Conservation (phyloP, 2,797 vertebrate species). For the Clarias fuscus region DNA sequence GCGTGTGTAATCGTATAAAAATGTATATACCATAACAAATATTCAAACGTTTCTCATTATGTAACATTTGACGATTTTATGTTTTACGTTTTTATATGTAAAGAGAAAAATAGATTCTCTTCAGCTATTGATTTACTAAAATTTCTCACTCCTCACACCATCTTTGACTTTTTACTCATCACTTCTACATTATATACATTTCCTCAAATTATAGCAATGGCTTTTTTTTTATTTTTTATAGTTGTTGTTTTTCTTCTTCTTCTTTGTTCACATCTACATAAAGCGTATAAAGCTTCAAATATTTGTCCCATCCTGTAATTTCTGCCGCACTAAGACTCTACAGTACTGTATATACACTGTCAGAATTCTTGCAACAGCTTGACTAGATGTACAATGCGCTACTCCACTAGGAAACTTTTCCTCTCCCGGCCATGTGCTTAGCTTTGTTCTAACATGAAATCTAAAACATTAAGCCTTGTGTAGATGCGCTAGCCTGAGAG, state of each 20-base stretch:
- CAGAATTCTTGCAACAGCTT: not conserved
- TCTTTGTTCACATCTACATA: not conserved
- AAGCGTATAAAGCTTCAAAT: not conserved
- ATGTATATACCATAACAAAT: conserved; percentile 1
- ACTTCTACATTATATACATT: not conserved
- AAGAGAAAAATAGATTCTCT: not conserved
- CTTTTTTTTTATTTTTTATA: not conserved
- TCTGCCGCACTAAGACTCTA: not conserved
- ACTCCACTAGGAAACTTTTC: not conserved
- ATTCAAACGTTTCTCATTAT: conserved; percentile 5
- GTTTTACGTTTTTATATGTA: not conserved
- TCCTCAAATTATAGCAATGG: not conserved
- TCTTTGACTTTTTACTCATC: not conserved
- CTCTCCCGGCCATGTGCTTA: not conserved
- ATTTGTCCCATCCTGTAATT: not conserved
- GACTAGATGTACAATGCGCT: not conserved
- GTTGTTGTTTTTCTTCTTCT: not conserved
- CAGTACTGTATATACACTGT: not conserved
- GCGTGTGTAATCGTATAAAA: not conserved
- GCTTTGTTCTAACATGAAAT: not conserved
- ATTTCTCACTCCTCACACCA: not conserved
- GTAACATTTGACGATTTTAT: not conserved
- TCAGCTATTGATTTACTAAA: not conserved
- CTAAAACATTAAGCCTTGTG: not conserved
- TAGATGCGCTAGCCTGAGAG: not conserved